Base-by-base conservation (phyloP, 2,113 vertebrate genomes). In the Sylvilagus bachmani region DNA sequence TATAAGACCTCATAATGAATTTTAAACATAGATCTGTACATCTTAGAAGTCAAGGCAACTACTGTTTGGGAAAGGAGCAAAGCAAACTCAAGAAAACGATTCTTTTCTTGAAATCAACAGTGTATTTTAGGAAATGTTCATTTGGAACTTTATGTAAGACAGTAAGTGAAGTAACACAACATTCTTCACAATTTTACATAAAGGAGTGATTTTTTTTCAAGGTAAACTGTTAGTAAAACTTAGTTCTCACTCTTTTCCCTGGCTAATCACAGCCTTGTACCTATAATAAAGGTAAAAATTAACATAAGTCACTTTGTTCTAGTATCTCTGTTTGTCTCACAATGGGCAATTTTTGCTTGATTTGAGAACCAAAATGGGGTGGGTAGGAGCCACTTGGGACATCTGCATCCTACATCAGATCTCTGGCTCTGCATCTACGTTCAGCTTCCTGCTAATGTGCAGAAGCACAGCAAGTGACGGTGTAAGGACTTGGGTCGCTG, bases 181-280 rank as follows among this genome's bases (percentile, higher is more conserved):
- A 25, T 83, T 86, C 71, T 66, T 89, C 33, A 74, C 22, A 89
- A 64, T 89, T 95, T 95, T 75, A 81, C 31, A 86, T 51, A 86
- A 86, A 94, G n/a, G 17, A 80, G 7, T 49, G 36, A 33, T 58
- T n/a, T 38, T 74, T 86, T 75, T 79, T 67, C 55, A 84, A 90
- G 27, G 24, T 88, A 89, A 89, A 95, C 33, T n/a, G 25, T 44
- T 44, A 89, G 81, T 86, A 71, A 93, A 89, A 92, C 29, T 92
- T 38, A 70, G 70, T 77, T 92, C 49, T 66, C 96, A 36, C 53
- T 71, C 92, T 89, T 87, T 89, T 62, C 44, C 44, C 53, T 78
- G 36, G 38, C 64, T 93, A 70, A 69, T 86, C 49, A 49, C 84
- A 86, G 90, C 31, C 58, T 64, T 62, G 8, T 24, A 31, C 25